Evolutionary conservation across 1,140 invertebrate species (phyloP), one percentile per base, ranked within the genome.

Genomic region (Ips typographus): DNA sequence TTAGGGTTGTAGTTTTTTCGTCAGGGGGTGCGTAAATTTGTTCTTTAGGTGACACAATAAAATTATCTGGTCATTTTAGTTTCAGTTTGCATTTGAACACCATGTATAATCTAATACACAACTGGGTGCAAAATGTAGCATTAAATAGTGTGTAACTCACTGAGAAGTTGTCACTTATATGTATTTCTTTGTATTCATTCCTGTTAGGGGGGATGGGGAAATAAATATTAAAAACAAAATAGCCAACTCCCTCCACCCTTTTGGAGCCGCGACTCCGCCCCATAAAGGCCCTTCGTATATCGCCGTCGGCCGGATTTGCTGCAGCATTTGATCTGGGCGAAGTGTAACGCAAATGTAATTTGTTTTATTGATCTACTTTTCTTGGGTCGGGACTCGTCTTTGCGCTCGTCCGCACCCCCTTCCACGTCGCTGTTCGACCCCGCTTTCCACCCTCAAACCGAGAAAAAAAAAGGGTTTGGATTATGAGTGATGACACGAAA

Each of bases 341-440:
- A 75, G 74, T 76, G 70, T 75, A 70, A 73, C 72, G 68, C 69
- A 73, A 79, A 77, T 80, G 77, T 80, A 80, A 78, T 80, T 80
- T 77, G 77, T 80, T 71, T 80, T 80, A 80, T 80, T 80, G 78
- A 80, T 80, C 77, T 80, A 80, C 77, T 78, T 77, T 75, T 74
- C 75, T 75, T 66, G 69, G 63, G 62, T 70, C 57, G 63, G 58
- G 72, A 70, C 76, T 72, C 76, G 71, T 72, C 68, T 73, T 74
- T 67, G 71, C 71, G 65, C 61, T 68, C 72, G 68, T 57, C 70
- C 72, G 22, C 67, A 38, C 47, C 52, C 53, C 57, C 22, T 7
- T 8, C 57, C 36, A 3, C 6, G 66, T 56, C 47, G 41, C n/a
- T 44, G 2, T 55, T 38, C 55, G 43, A n/a, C 68, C 53, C 39